Evolutionary conservation across 1,140 invertebrate genomes (phyloP), one percentile per base, ranked within the genome.

Genomic region (Aphis craccivora): DNA sequence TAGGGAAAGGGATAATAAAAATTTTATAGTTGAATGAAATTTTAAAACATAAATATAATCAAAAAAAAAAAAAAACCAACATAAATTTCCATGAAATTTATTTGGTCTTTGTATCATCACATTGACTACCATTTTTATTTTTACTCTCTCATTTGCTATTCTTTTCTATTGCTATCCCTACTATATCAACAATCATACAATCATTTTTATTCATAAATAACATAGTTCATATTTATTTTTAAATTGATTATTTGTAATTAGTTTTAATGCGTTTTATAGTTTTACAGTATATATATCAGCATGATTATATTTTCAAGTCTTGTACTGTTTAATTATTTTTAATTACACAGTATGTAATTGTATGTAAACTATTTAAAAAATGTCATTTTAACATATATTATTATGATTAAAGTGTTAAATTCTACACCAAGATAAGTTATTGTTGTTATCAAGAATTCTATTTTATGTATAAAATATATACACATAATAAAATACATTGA

Each of bases 221-320:
- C 23, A 37, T 48, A 81, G 37, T 91, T 9, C n/a, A 91, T 91
- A 91, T 91, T 48, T 91, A 40, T 40, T 90, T 91, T 91, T 91
- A 81, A 48, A 81, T 81, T 43, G 7, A 91, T 48, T 37, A 91
- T 81, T 81, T 91, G 30, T 91, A 91, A 45, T 76, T 40, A 6
- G 40, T 90, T 90, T 55, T 76, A 91, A 81, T 91, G 30, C 14
- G 60, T 91, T 91, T 91, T 81, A 81, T 91, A 91, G n/a, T 91
- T 81, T 91, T 91, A 90, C 53, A 4, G 90, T 91, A 81, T 45
- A 51, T 76, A 51, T 91, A 9, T 45, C 30, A 45, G 14, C 5
- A 90, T 48, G 43, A 91, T 81, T 76, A 22, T 48, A 81, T 76
- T 9, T 91, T 67, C 30, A 67, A 91, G 43, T 76, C 30, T 81